Evolutionary conservation across 2,113 vertebrate genomes (phyloP), one percentile per base, ranked within the genome.

Genomic region (Ictalurus furcatus): DNA sequence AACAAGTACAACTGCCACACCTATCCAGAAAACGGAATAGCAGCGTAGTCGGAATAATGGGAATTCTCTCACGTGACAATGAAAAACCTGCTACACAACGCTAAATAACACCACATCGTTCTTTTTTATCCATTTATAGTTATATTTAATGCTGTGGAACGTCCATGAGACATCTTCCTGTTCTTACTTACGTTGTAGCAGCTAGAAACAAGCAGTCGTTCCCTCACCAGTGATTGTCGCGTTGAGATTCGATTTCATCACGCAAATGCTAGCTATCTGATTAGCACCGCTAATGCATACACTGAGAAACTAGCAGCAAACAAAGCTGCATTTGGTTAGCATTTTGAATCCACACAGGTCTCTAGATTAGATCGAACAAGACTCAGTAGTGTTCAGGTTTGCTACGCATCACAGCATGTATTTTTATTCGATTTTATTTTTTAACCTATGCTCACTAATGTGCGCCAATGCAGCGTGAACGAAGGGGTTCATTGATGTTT

Each of bases 401-500:
- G 56, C 2, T 16, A 48, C 0, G 16, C 71, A 74, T 40, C 40
- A 13, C 6, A 74, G 71, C 34, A 74, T 28, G 30, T 73, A 8
- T 78, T 78, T 78, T 17, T 73, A 34, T 11, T 52, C 16, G 44
- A 48, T 48, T 48, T 48, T 6, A 48, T 48, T 13, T 56, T 54
- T 54, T n/a, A 6, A 28, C 48, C 28, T 30, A 3, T 54, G 48
- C 14, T 48, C 28, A 23, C 74, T 1, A 21, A 48, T 2, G 58
- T 40, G 58, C 25, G 9, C 61, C 19, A 9, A 56, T 0, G 25
- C 54, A 23, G 80, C 17, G 0, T 84, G 81, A 84, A 34, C 13
- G 84, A 85, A 54, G 19, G 44, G n/a, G 23, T 82, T 71, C 11
- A 13, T 2, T 58, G 48, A 37, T 82, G 79, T 83, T 71, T 88